A percentile compares a stretch with the other conserved stretches of the same genome.
Conservation (phyloP, 2,888 invertebrate genomes). For the Nomada ferruginata region DNA sequence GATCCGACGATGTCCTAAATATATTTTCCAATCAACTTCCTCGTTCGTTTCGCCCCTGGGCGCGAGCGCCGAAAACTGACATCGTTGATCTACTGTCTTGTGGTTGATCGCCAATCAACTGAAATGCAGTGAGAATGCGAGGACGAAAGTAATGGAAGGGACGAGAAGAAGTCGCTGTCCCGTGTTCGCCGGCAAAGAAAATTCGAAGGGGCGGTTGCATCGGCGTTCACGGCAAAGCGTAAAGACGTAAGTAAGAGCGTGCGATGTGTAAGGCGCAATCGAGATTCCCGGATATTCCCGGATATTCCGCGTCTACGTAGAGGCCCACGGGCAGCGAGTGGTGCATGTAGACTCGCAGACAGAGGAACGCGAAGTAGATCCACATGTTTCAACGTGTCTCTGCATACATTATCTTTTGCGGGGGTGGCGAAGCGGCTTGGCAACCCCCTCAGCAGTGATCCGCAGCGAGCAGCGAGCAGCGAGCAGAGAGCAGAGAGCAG, state of each 20-base stretch:
- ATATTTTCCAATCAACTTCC: no score
- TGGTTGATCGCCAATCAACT: no score
- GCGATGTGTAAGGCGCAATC: conserved; percentile 60
- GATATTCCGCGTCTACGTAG: conserved; percentile 17
- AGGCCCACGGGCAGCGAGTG: background rate
- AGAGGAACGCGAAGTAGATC: conserved; percentile 4
- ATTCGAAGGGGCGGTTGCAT: conserved; percentile 53
- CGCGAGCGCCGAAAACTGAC: no score
- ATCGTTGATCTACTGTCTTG: no score
- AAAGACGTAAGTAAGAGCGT: conserved; percentile 49
- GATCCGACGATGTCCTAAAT: no score
- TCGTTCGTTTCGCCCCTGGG: no score
- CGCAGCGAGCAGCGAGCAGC: conserved; percentile 25
- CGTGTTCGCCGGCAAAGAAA: conserved; percentile 61
- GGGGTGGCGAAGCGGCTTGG: conserved; percentile 55
- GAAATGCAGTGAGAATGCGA: no score
- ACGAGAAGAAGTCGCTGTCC: background rate
- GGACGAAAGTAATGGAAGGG: background rate
- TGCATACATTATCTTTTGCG: conserved; percentile 82
- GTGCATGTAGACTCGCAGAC: conserved; percentile 4
- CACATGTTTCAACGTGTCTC: conserved; percentile 81
- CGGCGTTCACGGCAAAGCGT: conserved; percentile 44
- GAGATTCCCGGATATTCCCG: conserved; percentile 58
- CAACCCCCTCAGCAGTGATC: conserved; percentile 57
- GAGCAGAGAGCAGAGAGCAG: no score